phyloP scores from a whole-genome alignment of 2,113 vertebrate genomes.

The Orthochromis indermauri region DNA sequence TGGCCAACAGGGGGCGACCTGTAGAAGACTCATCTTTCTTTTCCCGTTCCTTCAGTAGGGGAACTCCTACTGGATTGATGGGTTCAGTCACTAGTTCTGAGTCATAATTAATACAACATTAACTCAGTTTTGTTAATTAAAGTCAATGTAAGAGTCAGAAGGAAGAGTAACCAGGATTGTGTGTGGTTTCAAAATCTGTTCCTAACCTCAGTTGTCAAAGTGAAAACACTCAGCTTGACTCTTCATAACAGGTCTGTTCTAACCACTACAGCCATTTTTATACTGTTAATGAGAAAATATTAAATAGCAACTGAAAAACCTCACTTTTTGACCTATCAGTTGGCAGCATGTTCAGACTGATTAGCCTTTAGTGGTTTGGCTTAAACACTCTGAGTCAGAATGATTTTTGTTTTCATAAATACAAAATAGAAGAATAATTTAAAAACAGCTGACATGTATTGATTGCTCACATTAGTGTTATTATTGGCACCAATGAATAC shows the following conservation, averaged over 20 bases:
- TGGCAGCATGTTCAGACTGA: background rate
- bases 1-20: background rate
- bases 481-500: background rate
- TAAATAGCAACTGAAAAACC: no score
- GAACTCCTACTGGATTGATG: background rate
- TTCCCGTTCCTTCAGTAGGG: background rate
- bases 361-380: background rate
- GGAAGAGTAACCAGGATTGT: background rate
- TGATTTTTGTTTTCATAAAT: background rate
- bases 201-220: accelerated
- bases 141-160: background rate
- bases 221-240: background rate
- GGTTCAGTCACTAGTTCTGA: background rate
- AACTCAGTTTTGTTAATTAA: background rate
- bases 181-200: background rate
- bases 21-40: background rate
- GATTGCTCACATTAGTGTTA: accelerated
- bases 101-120: background rate
- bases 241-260: background rate
- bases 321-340: accelerated
- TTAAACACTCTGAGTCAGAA: background rate
- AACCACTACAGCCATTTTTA: accelerated
- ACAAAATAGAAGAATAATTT: background rate
- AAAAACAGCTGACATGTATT: background rate
- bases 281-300: background rate